Evolutionary conservation across 2,888 invertebrate species (phyloP), one percentile per base, ranked within the genome.

Genomic region (Drosophila diplacantha): DNA sequence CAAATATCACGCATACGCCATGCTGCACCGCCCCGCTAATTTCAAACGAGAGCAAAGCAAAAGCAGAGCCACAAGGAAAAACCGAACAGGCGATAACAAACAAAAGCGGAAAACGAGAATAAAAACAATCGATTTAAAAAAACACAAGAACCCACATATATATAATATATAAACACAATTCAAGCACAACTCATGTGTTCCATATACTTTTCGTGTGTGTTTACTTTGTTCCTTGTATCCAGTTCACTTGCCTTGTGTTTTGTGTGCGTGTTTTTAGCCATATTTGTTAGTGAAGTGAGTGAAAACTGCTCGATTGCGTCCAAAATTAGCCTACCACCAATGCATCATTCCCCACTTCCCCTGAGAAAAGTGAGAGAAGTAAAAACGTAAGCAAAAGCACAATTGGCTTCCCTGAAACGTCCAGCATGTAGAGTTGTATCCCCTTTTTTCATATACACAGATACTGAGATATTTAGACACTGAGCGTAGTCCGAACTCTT

Each of bases 1-100:
- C 62, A 61, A 71, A 68, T 63, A 73, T 47, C 56, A 74, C 71
- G 63, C 79, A 79, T 73, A 70, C 71, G 79, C 61, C 66, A 60
- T 47, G 57, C 55, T 43, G 64, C 74, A 66, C 61, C 43, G 63
- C 72, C 56, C 47, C 47, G 46, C 41, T 58, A 58, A 35, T 58
- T 57, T 61, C 32, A 57, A 55, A 57, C 24, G 38, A 29, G 14
- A 29, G 34, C 9, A 16, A 32, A 39, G 18, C 18, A 26, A 24
- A 24, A 26, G 6, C 41, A 26, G 9, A 38, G 26, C 16, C 14
- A 20, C 43, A 18, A 29, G 16, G 12, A 18, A 37, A 37, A 26
- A n/a, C n/a, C n/a, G 22, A 41, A 24, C 39, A 39, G 9, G 43
- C 43, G 43, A 43, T 26, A 43, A 16, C 43, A 38, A 37, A 32